These are phyloP conservation scores for Halichoerus grypus DNA, from an alignment of 2,113 vertebrate genomes.

Conservation along the genomic window DNA sequence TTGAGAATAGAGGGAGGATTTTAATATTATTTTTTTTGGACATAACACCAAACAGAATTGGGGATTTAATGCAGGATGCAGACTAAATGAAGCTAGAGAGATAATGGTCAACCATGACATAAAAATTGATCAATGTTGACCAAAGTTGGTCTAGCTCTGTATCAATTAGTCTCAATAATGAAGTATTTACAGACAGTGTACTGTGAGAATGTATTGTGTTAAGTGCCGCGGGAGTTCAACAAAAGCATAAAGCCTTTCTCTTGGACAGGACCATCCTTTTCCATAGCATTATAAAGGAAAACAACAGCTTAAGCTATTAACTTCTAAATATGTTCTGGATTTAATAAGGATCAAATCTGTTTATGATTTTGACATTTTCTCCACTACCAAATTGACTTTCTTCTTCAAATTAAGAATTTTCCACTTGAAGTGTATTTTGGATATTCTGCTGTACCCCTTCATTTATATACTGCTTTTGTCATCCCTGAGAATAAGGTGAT, in stretches of 20 bases:
- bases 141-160: not conserved
- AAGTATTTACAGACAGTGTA: not conserved
- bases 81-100: not conserved
- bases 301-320: not conserved
- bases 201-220: not conserved
- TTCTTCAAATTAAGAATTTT: constrained; percentile 50
- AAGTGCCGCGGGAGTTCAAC: not conserved
- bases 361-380: constrained; percentile 44
- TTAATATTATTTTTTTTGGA: not conserved
- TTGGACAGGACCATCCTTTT: not conserved
- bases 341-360: not conserved
- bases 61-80: not conserved
- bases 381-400: constrained; percentile 34
- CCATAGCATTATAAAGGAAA: not conserved
- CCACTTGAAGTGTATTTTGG: not conserved
- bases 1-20: not conserved
- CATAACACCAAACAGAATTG: not conserved
- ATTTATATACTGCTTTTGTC: not conserved
- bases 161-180: not conserved
- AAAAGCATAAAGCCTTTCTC: not conserved
- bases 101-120: not conserved
- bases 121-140: not conserved
- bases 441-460: not conserved
- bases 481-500: not conserved
- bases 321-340: not conserved